Evolutionary conservation across 2,797 vertebrate species (phyloP).

Genomic region (Dromococcyx pavoninus): DNA sequence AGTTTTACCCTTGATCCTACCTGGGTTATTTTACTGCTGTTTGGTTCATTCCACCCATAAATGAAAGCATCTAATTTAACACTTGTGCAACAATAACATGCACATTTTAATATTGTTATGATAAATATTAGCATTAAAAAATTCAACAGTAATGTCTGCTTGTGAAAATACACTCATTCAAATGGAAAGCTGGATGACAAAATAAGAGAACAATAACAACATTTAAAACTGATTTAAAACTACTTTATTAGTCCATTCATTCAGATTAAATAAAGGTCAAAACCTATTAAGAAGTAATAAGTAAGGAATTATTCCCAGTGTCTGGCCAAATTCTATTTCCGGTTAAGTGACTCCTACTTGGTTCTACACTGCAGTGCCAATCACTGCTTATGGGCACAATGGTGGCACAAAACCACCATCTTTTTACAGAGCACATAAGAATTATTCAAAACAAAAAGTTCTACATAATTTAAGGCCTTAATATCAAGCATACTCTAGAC

Average conservation of each 20-base stretch:
- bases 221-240: background rate
- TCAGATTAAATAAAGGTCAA: background rate
- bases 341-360: background rate
- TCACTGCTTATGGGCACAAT: background rate
- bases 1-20: background rate
- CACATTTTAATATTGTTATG: background rate
- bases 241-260: background rate
- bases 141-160: background rate
- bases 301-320: background rate
- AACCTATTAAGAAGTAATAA: background rate
- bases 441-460: background rate
- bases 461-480: background rate
- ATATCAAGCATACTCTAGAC: background rate
- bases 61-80: background rate
- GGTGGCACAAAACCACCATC: background rate
- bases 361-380: background rate
- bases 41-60: background rate
- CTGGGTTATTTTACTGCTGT: background rate
- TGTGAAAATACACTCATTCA: background rate
- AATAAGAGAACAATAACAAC: background rate
- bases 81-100: background rate
- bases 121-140: background rate
- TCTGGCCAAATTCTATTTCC: background rate
- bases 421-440: background rate
- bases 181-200: background rate